Evolutionary conservation across 2,888 invertebrate species (phyloP), one percentile per base, ranked within the genome.

Genomic region (Xestia ashworthii): DNA sequence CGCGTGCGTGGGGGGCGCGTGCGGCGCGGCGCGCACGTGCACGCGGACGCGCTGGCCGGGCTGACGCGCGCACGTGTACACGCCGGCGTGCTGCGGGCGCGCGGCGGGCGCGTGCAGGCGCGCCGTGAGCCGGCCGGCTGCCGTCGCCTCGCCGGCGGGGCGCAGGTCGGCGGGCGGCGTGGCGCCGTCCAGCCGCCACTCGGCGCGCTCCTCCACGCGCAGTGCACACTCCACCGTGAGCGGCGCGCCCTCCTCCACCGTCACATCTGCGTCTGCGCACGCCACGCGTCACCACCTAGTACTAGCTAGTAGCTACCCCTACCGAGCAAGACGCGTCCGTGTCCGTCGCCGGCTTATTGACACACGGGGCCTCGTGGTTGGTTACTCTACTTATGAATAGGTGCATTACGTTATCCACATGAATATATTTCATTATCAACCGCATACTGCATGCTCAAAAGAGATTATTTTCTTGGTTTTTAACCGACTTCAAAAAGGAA

Each of bases 221-320:
- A 95, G 92, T 87, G 92, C 88, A 88, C 95, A 95, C 94, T 93
- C 94, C 91, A 95, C 93, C 62, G 89, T 88, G 70, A 95, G 93
- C 91, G 95, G 95, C 88, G 92, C 93, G 88, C 95, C 95, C 89
- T 87, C 92, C 82, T 82, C 87, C 92, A 93, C 95, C 90, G 88
- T 80, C 91, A 94, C 89, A 84, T 80, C 90, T 84, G 85, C 78
- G 86, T 88, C 90, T 91, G 90, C 89, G 89, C 88, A 88, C 81
- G 88, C 82, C 88, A 78, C 85, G 84, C 85, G 73, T 80, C 85
- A 84, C 81, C 32, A 32, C 32, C 32, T 32, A 32, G 32, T 32
- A 32, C 32, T 32, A 32, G 32, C 78, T n/a, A n/a, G n/a, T 74
- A 74, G 71, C 78, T 64, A 55, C 62, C 69, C 50, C 53, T 50